Evolutionary conservation across 2,888 invertebrate genomes (phyloP), one percentile per base, ranked within the genome.

Genomic region (Platycheirus albimanus): DNA sequence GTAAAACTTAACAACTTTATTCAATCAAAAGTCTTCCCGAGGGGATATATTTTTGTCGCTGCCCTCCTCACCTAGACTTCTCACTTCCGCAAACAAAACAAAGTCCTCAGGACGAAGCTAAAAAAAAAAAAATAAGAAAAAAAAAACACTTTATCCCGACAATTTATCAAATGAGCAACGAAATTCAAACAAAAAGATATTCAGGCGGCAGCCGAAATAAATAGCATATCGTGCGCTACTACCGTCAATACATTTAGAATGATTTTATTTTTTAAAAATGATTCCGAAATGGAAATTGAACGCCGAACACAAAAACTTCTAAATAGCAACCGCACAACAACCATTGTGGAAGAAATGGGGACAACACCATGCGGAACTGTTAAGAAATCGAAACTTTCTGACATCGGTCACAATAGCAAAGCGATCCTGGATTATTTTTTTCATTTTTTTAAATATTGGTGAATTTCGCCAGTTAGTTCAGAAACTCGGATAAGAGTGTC

Each of bases 141-240:
- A 17, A 58, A 41, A 72, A 63, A 77, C 83, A 77, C 83, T 72
- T 83, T 78, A 83, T 78, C 78, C 83, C 49, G 51, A 72, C 77
- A 83, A 83, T 83, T 83, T 83, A 83, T 83, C 83, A 83, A 83
- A 83, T 78, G 78, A 83, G 69, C 83, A 83, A 83, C 78, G 72
- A 58, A 83, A 83, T 63, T 72, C 77, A 72, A 83, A 77, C 45
- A 71, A 30, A 75, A 63, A 36, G n/a, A 66, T 49, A 28, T 54
- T 30, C 41, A 30, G 28, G 61, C 61, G 17, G 33, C 17, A 64
- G 20, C 36, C 19, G 30, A 67, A 61, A 63, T 20, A 69, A 67
- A 75, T 52, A 47, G 52, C 47, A 54, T 77, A 77, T 54, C 71
- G 63, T 69, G 43, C 24, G 64, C 45, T 69, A 41, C 33, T 33